phyloP scores from a whole-genome alignment of 2,113 vertebrate species.

The Saguinus imperator region DNA sequence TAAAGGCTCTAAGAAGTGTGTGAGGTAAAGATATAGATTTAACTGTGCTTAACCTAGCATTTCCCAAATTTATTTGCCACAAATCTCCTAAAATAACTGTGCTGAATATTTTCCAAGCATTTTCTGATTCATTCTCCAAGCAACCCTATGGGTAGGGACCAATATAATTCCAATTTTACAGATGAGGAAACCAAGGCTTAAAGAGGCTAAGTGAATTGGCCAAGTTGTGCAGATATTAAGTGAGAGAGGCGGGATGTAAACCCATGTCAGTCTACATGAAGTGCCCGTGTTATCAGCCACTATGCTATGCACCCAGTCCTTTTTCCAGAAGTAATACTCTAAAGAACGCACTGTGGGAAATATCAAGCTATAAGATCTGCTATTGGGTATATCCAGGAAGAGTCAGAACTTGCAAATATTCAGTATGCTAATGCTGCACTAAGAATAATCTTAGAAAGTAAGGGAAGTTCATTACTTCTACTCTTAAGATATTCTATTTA shows the following conservation, averaged over 20 bases:
- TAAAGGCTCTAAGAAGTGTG: not conserved
- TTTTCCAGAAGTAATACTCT: not conserved
- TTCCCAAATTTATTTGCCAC: not conserved
- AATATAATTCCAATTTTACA: not conserved
- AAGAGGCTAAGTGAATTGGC: not conserved
- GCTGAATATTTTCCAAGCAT: not conserved
- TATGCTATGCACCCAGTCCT: accelerated
- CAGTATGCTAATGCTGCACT: not conserved
- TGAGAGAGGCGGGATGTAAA: not conserved
- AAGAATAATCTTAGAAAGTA: not conserved
- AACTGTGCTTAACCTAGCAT: not conserved
- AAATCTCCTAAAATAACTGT: not conserved
- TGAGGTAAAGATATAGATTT: not conserved
- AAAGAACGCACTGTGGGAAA: not conserved
- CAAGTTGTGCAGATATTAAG: accelerated
- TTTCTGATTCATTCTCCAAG: not conserved
- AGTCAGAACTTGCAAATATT: not conserved
- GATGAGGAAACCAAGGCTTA: not conserved
- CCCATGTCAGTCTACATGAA: not conserved
- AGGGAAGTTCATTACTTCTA: not conserved
- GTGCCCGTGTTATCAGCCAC: not conserved
- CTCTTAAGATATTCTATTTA: not conserved
- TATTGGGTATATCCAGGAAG: not conserved
- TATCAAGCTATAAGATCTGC: not conserved
- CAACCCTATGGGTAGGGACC: not conserved